Conservation (phyloP, 2,888 invertebrate genomes). For the Epinotia brunnichana region DNA sequence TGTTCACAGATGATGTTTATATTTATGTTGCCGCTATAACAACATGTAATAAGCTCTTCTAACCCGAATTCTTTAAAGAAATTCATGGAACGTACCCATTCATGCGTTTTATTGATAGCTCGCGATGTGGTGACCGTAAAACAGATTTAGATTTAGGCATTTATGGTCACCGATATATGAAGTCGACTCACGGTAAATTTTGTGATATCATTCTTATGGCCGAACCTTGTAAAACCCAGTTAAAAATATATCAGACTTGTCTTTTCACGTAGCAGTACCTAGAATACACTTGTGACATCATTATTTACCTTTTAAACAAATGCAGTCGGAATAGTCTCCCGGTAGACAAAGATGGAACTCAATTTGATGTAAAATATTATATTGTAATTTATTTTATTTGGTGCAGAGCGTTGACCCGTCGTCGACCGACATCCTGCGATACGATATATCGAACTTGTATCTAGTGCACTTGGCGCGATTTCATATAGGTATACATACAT, state of each 20-base stretch:
- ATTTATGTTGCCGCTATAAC: too few species aligned
- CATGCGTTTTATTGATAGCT: too few species aligned
- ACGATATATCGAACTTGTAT: constrained; percentile 60
- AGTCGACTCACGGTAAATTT: background rate
- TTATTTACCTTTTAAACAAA: background rate
- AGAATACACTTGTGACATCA: background rate
- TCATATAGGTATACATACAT: too few species aligned
- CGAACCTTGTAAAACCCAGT: background rate
- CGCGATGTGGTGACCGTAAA: too few species aligned
- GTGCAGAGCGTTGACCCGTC: constrained; percentile 73
- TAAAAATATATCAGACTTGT: too few species aligned
- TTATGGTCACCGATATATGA: background rate
- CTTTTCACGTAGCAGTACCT: background rate
- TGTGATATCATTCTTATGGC: background rate
- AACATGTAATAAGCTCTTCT: too few species aligned
- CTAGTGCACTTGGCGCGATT: constrained; percentile 50
- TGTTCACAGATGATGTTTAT: too few species aligned
- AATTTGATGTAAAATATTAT: background rate
- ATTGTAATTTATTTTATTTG: constrained; percentile 63
- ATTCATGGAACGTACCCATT: too few species aligned
- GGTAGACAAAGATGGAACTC: constrained; percentile 24
- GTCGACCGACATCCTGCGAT: constrained; percentile 71
- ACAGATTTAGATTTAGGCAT: background rate
- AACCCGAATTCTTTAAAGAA: too few species aligned
- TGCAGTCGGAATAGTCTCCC: constrained; percentile 21